A percentile compares a stretch with the other conserved stretches of the same genome.
phyloP scores from a whole-genome alignment of 2,113 vertebrate species.

The Varanus komodoensis region DNA sequence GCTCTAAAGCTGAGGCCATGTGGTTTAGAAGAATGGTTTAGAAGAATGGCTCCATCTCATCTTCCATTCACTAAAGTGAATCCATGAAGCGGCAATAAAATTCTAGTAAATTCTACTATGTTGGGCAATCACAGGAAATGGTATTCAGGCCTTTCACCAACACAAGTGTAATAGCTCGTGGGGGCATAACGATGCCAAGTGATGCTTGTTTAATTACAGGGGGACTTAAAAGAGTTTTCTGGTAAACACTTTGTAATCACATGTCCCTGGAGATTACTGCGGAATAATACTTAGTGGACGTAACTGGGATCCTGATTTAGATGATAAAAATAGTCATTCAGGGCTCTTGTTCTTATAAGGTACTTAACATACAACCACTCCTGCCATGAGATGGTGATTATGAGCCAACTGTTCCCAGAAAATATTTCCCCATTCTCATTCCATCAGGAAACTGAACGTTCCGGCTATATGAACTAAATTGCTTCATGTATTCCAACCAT shows the following conservation, averaged over 20 bases:
- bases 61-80: background rate
- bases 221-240: conserved; percentile 63
- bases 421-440: background rate
- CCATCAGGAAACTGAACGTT: background rate
- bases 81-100: background rate
- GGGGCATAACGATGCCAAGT: background rate
- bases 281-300: conserved; percentile 61
- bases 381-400: conserved; percentile 5
- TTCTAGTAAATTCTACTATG: conserved; percentile 6
- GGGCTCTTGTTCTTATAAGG: conserved; percentile 27
- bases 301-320: conserved; percentile 42
- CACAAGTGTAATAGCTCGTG: background rate
- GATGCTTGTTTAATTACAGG: conserved; percentile 65
- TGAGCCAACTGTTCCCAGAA: background rate
- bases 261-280: conserved; percentile 53
- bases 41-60: accelerated
- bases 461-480: background rate
- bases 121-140: conserved; percentile 7
- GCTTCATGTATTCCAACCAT: background rate
- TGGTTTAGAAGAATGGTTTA: background rate
- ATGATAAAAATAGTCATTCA: conserved; percentile 64
- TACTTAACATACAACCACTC: conserved; percentile 15
- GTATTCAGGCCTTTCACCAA: background rate
- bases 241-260: conserved; percentile 68
- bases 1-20: no score